Percentiles rank a stretch among this genome's conserved stretches.
Evolutionary conservation across 2,888 invertebrate species (phyloP).

Genomic region (Kryphioiulus occultus): DNA sequence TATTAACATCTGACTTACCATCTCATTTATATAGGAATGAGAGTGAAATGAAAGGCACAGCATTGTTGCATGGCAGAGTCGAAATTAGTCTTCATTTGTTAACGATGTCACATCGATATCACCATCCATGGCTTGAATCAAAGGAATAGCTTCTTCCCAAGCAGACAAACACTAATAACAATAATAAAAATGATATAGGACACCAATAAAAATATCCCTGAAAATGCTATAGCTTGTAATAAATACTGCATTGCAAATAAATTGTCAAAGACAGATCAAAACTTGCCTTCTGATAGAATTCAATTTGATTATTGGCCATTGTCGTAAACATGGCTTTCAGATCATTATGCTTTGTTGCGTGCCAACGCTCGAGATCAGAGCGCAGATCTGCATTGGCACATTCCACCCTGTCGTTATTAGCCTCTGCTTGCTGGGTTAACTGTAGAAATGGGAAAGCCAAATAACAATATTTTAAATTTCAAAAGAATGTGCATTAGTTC

Average conservation of each 20-base stretch:
- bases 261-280: neutral
- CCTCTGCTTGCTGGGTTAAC: slow-evolving; percentile 64
- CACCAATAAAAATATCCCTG: no score
- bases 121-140: slow-evolving; percentile 57
- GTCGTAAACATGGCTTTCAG: slow-evolving; percentile 70
- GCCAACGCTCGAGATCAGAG: slow-evolving; percentile 74
- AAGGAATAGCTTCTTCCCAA: slow-evolving; percentile 63
- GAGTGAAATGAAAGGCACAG: slow-evolving; percentile 20
- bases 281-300: slow-evolving; percentile 69
- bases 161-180: slow-evolving; percentile 61
- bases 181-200: no score
- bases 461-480: neutral
- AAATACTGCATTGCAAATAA: neutral
- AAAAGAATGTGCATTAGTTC: neutral
- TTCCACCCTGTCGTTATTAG: slow-evolving; percentile 69
- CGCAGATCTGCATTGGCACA: slow-evolving; percentile 74
- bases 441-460: slow-evolving; percentile 55
- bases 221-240: neutral
- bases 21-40: neutral
- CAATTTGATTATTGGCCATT: slow-evolving; percentile 72
- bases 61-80: neutral
- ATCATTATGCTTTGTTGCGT: slow-evolving; percentile 71
- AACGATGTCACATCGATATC: slow-evolving; percentile 1
- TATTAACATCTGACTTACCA: neutral
- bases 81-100: neutral